phyloP scores from a whole-genome alignment of 1,140 invertebrate species.

The Drusus annulatus region DNA sequence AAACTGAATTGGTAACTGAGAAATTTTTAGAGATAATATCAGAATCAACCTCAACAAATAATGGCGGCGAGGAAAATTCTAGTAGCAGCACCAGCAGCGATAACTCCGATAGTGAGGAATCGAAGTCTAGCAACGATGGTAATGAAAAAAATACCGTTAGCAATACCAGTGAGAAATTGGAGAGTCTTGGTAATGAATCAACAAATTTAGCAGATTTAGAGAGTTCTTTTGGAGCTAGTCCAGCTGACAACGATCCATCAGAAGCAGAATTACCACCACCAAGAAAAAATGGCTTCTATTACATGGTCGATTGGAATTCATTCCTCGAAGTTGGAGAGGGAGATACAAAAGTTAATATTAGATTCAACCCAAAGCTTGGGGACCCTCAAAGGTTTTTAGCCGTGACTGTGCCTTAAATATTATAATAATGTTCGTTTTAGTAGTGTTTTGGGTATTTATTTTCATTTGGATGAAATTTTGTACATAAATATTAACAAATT shows the following conservation, averaged over 20 bases:
- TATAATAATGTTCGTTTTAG: no score
- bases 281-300: constrained; percentile 84
- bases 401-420: constrained; percentile 76
- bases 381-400: constrained; percentile 83
- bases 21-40: background rate
- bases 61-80: constrained; percentile 47
- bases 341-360: constrained; percentile 81
- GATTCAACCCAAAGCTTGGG: constrained; percentile 84
- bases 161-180: constrained; percentile 52
- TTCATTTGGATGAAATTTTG: no score
- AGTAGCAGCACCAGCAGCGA: background rate
- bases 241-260: constrained; percentile 69
- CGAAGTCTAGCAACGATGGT: constrained; percentile 31
- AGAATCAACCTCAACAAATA: constrained; percentile 27
- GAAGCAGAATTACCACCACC: constrained; percentile 75
- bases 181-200: constrained; percentile 58
- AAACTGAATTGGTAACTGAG: constrained; percentile 8
- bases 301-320: constrained; percentile 87
- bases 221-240: constrained; percentile 81
- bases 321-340: constrained; percentile 88
- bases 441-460: no score
- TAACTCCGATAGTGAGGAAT: constrained; percentile 7
- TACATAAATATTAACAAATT: no score
- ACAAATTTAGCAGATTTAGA: constrained; percentile 78
- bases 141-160: constrained; percentile 51